Percentiles rank a stretch among this genome's conserved stretches.
Conservation (phyloP, 2,113 vertebrate species). For the Pithys albifrons region DNA sequence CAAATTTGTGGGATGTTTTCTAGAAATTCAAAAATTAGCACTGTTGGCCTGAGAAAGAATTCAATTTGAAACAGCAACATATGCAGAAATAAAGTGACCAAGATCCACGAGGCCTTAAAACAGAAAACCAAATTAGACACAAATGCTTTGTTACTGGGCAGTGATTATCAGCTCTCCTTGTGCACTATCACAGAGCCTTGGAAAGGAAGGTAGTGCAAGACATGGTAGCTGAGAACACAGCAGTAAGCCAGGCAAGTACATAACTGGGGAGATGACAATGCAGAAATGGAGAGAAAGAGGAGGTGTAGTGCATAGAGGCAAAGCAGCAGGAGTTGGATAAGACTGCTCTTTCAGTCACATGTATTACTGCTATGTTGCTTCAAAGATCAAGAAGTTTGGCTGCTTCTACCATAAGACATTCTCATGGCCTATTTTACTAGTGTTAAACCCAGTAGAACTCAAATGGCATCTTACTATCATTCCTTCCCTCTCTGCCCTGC, state of each 20-base stretch:
- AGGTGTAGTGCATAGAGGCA: not conserved
- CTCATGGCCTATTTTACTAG: not conserved
- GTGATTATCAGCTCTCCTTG: not conserved
- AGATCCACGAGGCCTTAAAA: not conserved
- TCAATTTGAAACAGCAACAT: not conserved
- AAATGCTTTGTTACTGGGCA: accelerated
- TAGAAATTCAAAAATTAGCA: not conserved
- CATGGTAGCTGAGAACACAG: not conserved
- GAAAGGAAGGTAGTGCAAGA: not conserved
- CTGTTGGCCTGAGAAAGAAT: not conserved
- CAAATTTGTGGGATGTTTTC: not conserved
- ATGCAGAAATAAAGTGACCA: not conserved
- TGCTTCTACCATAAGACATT: not conserved
- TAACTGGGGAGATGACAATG: not conserved
- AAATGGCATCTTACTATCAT: not conserved
- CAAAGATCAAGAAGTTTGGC: not conserved
- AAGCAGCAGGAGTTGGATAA: not conserved
- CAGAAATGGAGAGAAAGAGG: not conserved
- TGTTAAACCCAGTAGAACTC: not conserved
- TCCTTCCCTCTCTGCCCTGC: not conserved
- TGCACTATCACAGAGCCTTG: not conserved
- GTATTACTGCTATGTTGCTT: not conserved
- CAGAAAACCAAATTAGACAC: not conserved
- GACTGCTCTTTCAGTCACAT: not conserved
- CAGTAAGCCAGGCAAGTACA: not conserved